Evolutionary conservation across 2,797 vertebrate species (phyloP).

Genomic region (Rhinatrema bivittatum): DNA sequence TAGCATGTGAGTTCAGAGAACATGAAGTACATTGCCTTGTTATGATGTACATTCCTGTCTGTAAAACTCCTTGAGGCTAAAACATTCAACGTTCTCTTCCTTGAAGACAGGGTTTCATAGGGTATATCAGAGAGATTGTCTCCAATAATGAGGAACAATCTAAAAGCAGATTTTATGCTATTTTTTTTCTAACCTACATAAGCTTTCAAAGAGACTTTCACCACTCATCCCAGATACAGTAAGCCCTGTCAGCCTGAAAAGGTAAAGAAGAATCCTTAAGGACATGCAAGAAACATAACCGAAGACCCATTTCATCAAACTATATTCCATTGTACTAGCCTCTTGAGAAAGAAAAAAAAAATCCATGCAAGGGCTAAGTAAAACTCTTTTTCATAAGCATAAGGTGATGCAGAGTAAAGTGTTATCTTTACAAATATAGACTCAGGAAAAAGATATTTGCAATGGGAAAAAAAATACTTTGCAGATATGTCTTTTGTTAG

Average conservation of each 20-base stretch:
- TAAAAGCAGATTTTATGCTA: constrained; percentile 1
- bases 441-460: no score
- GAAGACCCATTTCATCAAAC: constrained; percentile 8
- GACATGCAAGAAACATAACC: constrained; percentile 7
- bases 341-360: neutral
- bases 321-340: constrained; percentile 7
- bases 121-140: constrained; percentile 7
- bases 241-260: constrained; percentile 12
- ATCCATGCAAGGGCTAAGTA: no score
- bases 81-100: neutral
- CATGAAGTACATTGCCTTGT: neutral
- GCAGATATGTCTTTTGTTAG: no score
- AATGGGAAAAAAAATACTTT: no score
- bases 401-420: no score
- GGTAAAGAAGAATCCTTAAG: constrained; percentile 4
- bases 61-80: constrained; percentile 3
- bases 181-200: neutral
- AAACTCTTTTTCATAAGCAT: no score
- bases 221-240: neutral
- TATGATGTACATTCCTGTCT: constrained; percentile 2
- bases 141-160: constrained; percentile 4
- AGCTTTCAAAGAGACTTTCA: no score
- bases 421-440: no score
- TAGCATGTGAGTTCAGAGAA: neutral
- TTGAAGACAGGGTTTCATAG: neutral